These are phyloP conservation scores for Cerceris rybyensis DNA, from an alignment of 2,888 invertebrate genomes.

Conservation along the genomic window DNA sequence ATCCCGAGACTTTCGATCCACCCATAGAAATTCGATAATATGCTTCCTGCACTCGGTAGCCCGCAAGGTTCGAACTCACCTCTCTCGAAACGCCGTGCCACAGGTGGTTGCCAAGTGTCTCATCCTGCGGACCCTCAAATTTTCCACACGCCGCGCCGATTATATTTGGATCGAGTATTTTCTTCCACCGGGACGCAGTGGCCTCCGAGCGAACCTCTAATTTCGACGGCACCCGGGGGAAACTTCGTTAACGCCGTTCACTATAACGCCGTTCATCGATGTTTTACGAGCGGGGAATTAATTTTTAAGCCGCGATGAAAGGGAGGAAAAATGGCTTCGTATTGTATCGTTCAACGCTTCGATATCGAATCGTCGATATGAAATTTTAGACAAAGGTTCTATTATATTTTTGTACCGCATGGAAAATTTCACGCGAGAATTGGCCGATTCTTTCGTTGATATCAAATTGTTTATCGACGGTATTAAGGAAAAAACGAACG, in stretches of 20 bases:
- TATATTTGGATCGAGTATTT: slow-evolving; percentile 56
- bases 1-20: slow-evolving; percentile 49
- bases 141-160: slow-evolving; percentile 60
- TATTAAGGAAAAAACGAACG: no score
- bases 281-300: not conserved
- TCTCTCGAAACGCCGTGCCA: slow-evolving; percentile 67
- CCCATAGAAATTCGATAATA: slow-evolving; percentile 63
- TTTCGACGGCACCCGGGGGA: not conserved
- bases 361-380: no score
- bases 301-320: not conserved
- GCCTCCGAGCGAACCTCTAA: not conserved
- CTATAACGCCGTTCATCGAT: not conserved
- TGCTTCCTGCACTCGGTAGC: slow-evolving; percentile 60
- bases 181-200: slow-evolving; percentile 36
- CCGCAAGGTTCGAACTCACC: slow-evolving; percentile 64
- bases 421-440: no score
- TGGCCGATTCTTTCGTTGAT: no score
- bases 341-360: no score
- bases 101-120: slow-evolving; percentile 70
- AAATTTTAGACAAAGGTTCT: no score
- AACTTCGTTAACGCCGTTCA: slow-evolving; percentile 9
- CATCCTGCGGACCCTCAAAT: slow-evolving; percentile 66
- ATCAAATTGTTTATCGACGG: no score
- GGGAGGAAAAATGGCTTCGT: no score
- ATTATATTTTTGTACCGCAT: no score